phyloP scores from a whole-genome alignment of 2,797 vertebrate species.

The Chelidonichthys spinosus region DNA sequence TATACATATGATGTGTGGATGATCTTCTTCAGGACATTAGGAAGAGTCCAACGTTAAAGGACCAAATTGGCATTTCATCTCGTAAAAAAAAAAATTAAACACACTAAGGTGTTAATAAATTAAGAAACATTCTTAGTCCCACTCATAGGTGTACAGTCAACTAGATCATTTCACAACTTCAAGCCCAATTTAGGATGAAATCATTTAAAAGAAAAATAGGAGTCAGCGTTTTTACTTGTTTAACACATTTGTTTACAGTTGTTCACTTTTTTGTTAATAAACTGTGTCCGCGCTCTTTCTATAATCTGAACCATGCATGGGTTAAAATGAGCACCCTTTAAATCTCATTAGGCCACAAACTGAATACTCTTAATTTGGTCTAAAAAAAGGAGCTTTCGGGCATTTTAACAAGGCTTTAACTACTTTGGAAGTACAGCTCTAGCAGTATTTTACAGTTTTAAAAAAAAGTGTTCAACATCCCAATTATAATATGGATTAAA shows the following conservation, averaged over 20 bases:
- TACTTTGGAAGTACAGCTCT: constrained; percentile 18
- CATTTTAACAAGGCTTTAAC: constrained; percentile 29
- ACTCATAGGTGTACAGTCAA: background rate
- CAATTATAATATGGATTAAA: constrained; percentile 43
- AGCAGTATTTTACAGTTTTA: constrained; percentile 17
- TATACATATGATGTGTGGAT: background rate
- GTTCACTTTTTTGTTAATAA: background rate
- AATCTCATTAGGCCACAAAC: constrained; percentile 15
- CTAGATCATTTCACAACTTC: background rate
- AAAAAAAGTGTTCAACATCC: constrained; percentile 25
- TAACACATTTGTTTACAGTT: background rate
- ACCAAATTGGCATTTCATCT: background rate
- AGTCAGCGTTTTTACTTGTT: background rate
- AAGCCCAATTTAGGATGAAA: background rate
- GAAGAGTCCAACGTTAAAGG: background rate
- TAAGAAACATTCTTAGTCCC: background rate
- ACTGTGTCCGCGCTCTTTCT: background rate
- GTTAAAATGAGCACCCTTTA: background rate
- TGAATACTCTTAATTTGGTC: constrained; percentile 7
- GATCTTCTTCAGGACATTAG: background rate
- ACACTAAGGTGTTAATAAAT: background rate
- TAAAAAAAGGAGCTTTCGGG: background rate
- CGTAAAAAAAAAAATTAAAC: background rate
- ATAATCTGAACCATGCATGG: background rate
- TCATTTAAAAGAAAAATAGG: background rate